Conservation (phyloP, 2,888 invertebrate species). For the Synanthedon tipuliformis region DNA sequence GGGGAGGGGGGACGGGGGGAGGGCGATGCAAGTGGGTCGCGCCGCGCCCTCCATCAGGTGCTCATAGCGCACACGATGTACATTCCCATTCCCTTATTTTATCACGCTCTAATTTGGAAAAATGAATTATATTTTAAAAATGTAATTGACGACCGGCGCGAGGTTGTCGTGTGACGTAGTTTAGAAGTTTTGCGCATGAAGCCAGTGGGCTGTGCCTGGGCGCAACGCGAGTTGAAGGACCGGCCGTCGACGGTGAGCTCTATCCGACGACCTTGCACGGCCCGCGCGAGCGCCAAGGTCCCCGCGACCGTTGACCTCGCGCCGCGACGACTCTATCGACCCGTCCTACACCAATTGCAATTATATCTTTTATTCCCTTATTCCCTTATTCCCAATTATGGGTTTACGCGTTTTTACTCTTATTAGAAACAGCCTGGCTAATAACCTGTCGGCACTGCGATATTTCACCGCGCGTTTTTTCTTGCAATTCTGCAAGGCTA, state of each 20-base stretch:
- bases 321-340: constrained; percentile 7
- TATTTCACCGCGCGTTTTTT: no score
- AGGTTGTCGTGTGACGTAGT: neutral
- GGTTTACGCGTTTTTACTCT: no score
- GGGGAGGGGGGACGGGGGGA: constrained; percentile 15
- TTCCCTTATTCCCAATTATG: no score
- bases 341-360: no score
- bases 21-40: constrained; percentile 13
- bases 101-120: no score
- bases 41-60: constrained; percentile 11
- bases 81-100: no score
- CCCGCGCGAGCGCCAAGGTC: constrained; percentile 29
- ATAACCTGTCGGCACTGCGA: no score
- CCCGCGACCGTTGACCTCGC: constrained; percentile 30
- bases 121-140: no score
- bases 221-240: neutral
- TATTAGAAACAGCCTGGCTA: no score
- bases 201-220: neutral
- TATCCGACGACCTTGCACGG: constrained; percentile 37
- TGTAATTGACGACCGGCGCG: neutral
- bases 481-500: no score
- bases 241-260: constrained; percentile 1
- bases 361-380: no score
- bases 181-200: constrained; percentile 1
- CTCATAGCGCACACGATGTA: constrained; percentile 12